phyloP scores from a whole-genome alignment of 2,797 vertebrate species.

The Smutsia gigantea region DNA sequence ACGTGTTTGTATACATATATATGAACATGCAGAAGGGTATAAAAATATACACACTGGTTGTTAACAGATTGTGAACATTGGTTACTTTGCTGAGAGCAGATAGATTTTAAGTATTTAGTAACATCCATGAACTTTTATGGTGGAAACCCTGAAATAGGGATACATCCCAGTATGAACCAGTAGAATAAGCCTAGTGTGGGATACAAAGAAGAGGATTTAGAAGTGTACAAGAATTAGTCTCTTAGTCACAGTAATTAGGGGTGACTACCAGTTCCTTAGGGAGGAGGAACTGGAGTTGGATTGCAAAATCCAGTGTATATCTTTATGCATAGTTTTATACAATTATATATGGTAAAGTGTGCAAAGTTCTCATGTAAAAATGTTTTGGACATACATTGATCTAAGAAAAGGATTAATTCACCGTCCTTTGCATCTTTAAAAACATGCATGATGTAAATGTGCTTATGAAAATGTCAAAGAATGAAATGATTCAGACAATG shows the following conservation, averaged over 20 bases:
- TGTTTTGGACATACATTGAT: neutral
- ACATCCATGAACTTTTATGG: neutral
- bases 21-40: neutral
- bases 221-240: neutral
- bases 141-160: neutral
- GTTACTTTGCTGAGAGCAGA: neutral
- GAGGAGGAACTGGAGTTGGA: neutral
- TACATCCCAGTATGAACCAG: neutral
- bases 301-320: neutral
- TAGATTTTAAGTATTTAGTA: neutral
- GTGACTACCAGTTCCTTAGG: neutral
- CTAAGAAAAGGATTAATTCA: constrained; percentile 1
- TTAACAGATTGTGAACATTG: neutral
- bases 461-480: constrained; percentile 7
- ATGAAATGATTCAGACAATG: neutral
- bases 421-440: neutral
- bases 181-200: neutral
- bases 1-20: neutral
- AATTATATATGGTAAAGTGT: neutral
- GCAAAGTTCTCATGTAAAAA: neutral
- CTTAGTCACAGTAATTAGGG: neutral
- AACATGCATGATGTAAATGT: neutral
- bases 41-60: neutral
- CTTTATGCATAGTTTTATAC: neutral
- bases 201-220: neutral